Conservation (phyloP, 2,888 invertebrate genomes). For the Agrotis exclamationis region DNA sequence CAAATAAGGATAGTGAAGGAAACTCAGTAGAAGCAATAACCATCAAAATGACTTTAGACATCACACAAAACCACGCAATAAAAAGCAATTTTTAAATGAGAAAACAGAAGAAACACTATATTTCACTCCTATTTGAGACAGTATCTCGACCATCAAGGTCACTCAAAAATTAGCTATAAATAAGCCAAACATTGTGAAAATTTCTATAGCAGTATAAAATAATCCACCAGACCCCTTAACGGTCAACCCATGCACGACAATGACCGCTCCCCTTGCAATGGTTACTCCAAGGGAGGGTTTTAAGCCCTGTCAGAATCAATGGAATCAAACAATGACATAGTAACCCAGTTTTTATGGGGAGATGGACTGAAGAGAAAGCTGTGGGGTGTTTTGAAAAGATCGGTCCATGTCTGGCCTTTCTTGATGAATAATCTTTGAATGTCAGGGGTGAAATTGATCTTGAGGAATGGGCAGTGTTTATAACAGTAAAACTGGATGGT, state of each 20-base stretch:
- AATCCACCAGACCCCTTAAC: constrained; percentile 54
- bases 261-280: constrained; percentile 58
- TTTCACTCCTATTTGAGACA: not conserved
- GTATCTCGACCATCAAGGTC: not conserved
- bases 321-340: constrained; percentile 52
- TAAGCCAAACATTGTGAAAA: constrained; percentile 44
- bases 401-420: constrained; percentile 10
- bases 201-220: constrained; percentile 22
- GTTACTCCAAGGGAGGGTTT: constrained; percentile 42
- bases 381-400: constrained; percentile 17
- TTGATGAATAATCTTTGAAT: constrained; percentile 6
- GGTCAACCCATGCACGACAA: constrained; percentile 62
- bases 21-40: not conserved
- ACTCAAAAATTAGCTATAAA: constrained; percentile 29
- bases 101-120: not conserved
- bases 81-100: not conserved
- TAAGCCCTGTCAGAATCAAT: constrained; percentile 39
- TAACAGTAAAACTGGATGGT: constrained; percentile 7
- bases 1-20: not conserved
- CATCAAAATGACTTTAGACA: not conserved
- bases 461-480: not conserved
- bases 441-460: constrained; percentile 18
- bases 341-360: constrained; percentile 58
- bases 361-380: constrained; percentile 11
- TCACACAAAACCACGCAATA: not conserved